These are phyloP conservation scores for Phaenicophaeus curvirostris DNA, from an alignment of 2,797 vertebrate genomes.

Conservation along the genomic window DNA sequence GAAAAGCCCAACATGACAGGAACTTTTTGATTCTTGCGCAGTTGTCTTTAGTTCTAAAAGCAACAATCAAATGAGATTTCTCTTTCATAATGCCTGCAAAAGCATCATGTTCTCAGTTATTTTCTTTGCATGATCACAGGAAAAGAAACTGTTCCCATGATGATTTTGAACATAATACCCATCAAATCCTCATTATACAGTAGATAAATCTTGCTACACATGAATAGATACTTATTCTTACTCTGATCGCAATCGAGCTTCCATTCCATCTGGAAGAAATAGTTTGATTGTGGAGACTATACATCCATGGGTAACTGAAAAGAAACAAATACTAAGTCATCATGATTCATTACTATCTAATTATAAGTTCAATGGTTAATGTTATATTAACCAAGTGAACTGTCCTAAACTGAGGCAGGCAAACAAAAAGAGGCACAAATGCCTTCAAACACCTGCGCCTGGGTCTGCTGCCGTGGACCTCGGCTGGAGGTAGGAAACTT, in stretches of 20 bases:
- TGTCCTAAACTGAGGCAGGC: not conserved
- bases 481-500: not conserved
- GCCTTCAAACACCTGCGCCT: not conserved
- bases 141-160: not conserved
- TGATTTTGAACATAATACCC: not conserved
- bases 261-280: slow-evolving; percentile 98
- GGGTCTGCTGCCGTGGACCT: not conserved
- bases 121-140: not conserved
- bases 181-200: not conserved
- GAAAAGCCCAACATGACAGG: not conserved
- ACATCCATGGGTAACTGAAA: slow-evolving; percentile 97
- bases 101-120: not conserved
- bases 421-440: not conserved
- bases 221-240: slow-evolving; percentile 78
- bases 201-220: not conserved
- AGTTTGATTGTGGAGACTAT: slow-evolving; percentile 99
- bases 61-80: not conserved
- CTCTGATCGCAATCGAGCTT: slow-evolving; percentile 95
- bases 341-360: not conserved
- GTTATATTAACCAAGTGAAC: not conserved
- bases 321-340: slow-evolving; percentile 64
- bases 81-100: not conserved
- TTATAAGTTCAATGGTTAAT: not conserved
- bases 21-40: not conserved
- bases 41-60: not conserved